A percentile compares a stretch with the other conserved stretches of the same genome.
These are phyloP conservation scores for Alfaro cultratus DNA, from an alignment of 2,797 vertebrate genomes.

Conservation along the genomic window DNA sequence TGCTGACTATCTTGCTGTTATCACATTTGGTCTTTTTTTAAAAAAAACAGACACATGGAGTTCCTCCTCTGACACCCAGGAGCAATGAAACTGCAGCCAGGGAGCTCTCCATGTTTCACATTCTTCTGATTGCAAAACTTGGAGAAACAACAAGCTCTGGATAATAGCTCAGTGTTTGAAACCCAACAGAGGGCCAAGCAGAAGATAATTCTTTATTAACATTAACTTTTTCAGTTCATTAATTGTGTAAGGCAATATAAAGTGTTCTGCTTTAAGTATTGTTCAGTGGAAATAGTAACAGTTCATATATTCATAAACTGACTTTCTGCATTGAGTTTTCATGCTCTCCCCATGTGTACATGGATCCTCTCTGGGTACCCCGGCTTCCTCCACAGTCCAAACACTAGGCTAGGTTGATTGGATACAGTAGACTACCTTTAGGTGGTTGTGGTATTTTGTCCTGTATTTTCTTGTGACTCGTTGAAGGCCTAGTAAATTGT, in stretches of 20 bases:
- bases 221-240: not conserved
- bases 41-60: conserved; percentile 25
- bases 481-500: not conserved
- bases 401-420: no score
- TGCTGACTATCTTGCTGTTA: conserved; percentile 48
- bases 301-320: not conserved
- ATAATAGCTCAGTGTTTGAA: not conserved
- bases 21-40: conserved; percentile 48
- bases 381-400: not conserved
- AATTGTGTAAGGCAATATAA: not conserved
- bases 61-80: conserved; percentile 51
- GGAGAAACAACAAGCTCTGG: not conserved
- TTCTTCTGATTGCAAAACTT: conserved; percentile 29
- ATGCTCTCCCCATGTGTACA: not conserved
- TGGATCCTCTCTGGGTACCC: not conserved
- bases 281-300: not conserved
- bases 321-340: not conserved
- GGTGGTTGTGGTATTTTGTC: not conserved
- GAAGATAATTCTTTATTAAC: not conserved
- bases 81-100: conserved; percentile 20
- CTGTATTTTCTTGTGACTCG: not conserved
- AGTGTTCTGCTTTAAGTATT: not conserved
- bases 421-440: not conserved
- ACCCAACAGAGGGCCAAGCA: not conserved
- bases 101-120: conserved; percentile 6